Evolutionary conservation across 23 tunicate genomes (phyloP), one percentile per base, ranked within the genome.

Genomic region (Phallusia fumigata): DNA sequence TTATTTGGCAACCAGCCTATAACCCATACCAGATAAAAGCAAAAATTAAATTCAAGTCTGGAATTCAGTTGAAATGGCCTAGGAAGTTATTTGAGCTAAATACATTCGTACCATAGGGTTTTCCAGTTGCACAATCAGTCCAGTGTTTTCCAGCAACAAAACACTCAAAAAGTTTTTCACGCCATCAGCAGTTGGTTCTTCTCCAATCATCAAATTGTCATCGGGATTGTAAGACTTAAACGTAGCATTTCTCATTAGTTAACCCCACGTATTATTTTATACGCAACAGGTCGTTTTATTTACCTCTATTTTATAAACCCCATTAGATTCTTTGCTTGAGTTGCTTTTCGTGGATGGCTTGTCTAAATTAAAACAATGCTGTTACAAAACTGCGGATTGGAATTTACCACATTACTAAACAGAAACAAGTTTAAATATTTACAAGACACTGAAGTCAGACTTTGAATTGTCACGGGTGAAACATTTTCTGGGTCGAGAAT

Each of bases 111-210:
- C 28, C 28, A 58, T 24, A 58, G 26, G 26, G 16, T 58, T 8
- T 58, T 58, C 69, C 69, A 58, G 69, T 58, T 58, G 69, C 26
- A 58, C 69, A 58, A 58, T 58, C 26, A 58, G 28, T 58, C 69
- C 16, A 6, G 69, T 58, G 69, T 58, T 58, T 21, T 58, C 28
- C 69, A 58, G 28, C 28, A 58, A 6, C 69, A 58, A 58, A 58
- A 58, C 69, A 58, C 69, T 58, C 69, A 58, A 58, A 24, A 58
- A 58, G 28, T 58, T 24, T 58, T 58, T 16, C 11, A 58, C 69
- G 3, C 13, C 16, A 5, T 58, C 28, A 22, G 28, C 26, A 58
- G 15, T n/a, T n/a, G n/a, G n/a, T n/a, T n/a, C n/a, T n/a, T n/a
- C n/a, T n/a, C n/a, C n/a, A n/a, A n/a, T n/a, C n/a, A n/a, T n/a